Evolutionary conservation across 2,113 vertebrate species (phyloP).

Genomic region (Pelmatolapia mariae): DNA sequence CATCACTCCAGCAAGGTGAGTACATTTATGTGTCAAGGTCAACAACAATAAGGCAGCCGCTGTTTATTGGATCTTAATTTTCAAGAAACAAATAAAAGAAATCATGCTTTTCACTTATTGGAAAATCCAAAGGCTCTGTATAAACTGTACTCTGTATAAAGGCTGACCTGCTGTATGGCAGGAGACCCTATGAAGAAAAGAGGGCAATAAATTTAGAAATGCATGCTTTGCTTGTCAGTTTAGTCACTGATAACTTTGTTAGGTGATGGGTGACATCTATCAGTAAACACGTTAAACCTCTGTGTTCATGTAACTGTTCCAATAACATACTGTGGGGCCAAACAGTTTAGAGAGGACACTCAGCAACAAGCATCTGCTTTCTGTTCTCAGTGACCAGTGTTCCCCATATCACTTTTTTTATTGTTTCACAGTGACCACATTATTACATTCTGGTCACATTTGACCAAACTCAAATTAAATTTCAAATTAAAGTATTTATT

Average conservation of each 20-base stretch:
- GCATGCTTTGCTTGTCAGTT: background rate
- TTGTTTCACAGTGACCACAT: background rate
- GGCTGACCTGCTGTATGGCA: too few relatives aligned
- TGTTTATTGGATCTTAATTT: background rate
- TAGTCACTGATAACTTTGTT: background rate
- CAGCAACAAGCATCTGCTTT: background rate
- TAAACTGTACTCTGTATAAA: background rate
- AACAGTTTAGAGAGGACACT: background rate
- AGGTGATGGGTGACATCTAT: background rate
- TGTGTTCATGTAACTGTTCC: background rate
- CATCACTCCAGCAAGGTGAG: background rate
- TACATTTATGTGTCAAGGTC: background rate
- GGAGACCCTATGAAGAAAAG: too few relatives aligned
- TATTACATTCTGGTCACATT: background rate
- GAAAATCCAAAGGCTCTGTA: background rate
- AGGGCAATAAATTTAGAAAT: background rate
- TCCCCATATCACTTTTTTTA: background rate
- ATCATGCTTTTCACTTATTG: background rate
- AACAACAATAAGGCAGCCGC: background rate
- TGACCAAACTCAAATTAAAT: background rate
- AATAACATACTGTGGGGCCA: background rate
- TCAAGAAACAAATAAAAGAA: background rate
- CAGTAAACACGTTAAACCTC: background rate
- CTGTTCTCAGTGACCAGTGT: background rate
- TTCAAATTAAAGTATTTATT: background rate